These are phyloP conservation scores for Ganaspis sp. DNA, from an alignment of 1,140 invertebrate genomes.

Conservation along the genomic window DNA sequence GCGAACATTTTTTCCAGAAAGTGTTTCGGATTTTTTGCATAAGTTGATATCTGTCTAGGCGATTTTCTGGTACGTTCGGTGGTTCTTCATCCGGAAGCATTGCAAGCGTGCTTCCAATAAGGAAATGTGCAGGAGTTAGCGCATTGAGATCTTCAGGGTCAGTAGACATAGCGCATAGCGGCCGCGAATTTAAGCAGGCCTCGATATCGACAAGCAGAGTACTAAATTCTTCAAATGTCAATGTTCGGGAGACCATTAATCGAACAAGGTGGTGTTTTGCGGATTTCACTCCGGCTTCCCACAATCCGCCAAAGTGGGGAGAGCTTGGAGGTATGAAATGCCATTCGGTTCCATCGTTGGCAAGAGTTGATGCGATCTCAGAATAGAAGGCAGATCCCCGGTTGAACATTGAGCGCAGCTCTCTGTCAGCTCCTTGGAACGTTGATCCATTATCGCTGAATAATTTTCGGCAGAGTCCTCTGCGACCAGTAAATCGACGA, in stretches of 20 bases:
- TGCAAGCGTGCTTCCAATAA: slow-evolving; percentile 48
- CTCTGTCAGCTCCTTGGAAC: slow-evolving; percentile 21
- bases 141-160: slow-evolving; percentile 39
- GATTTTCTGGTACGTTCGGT: slow-evolving; percentile 25
- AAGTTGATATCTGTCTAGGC: slow-evolving; percentile 49
- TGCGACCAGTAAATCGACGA: neutral
- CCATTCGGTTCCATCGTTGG: neutral
- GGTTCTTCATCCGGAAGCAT: slow-evolving; percentile 21
- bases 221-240: slow-evolving; percentile 49
- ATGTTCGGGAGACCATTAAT: slow-evolving; percentile 29
- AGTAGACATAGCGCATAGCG: no score
- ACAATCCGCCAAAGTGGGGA: neutral
- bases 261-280: slow-evolving; percentile 34
- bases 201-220: no score
- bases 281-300: slow-evolving; percentile 41
- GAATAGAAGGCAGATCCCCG: slow-evolving; percentile 1
- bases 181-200: no score
- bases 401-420: slow-evolving; percentile 28
- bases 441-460: neutral
- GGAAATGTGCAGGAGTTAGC: slow-evolving; percentile 50
- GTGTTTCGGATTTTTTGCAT: slow-evolving; percentile 50
- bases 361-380: neutral
- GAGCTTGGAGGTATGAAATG: neutral
- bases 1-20: slow-evolving; percentile 56
- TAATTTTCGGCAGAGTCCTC: neutral